Evolutionary conservation across 2,888 invertebrate species (phyloP), one percentile per base, ranked within the genome.

Genomic region (Acholoe squamosa): DNA sequence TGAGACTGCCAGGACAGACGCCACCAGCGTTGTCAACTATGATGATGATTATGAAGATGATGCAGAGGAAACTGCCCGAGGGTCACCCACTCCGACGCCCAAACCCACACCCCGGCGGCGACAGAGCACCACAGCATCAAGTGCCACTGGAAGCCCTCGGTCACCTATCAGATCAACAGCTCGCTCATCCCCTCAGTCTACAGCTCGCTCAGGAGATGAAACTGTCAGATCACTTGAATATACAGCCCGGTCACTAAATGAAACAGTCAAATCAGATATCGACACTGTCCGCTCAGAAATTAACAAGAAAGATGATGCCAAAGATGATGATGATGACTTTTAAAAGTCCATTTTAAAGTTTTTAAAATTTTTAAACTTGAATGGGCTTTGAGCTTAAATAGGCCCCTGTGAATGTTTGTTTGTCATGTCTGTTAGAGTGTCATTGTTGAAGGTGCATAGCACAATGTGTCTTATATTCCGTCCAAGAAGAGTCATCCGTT

Each of bases 51-150:
- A 52, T 7, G 86, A 54, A 31, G 54, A 54, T n/a, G 54, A 52
- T 10, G 54, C 25, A 28, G 16, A 33, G 34, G 80, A 43, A 43
- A 43, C 33, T 0, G 80, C 33, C 34, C 76, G 80, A 10, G 10
- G 43, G 12, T 22, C 80, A 16, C 80, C 80, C 80, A 34, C 34
- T 7, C 80, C 43, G 33, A 34, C 80, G 0, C 86, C 86, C 56
- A 86, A 86, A 86, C 86, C 86, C 52, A 54, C 86, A 0, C 86
- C 86, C 25, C 51, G 86, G 25, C 52, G 56, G 54, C 19, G 84
- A 25, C 33, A 54, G 31, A 43, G 52, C 84, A 52, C 84, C 34
- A 25, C 51, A 16, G 28, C 84, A 16, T 34, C 84, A 7, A 84
- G 25, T 43, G 86, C 19, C 54, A 86, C 28, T 7, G 54, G 19